Conservation (phyloP, 2,888 invertebrate genomes). For the Eucera pruinosa region DNA sequence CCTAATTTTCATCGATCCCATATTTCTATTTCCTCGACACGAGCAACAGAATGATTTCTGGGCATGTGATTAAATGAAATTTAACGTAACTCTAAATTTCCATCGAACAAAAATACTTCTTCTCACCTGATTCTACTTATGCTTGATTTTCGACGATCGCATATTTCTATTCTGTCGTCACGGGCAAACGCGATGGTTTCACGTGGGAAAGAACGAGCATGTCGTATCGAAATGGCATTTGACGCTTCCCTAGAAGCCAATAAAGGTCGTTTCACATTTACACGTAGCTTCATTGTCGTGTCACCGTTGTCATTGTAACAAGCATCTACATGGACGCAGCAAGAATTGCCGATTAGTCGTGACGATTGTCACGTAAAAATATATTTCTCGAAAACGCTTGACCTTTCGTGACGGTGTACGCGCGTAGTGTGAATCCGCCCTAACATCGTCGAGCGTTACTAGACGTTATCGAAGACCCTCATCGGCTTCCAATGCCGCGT, state of each 20-base stretch:
- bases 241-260: conserved; percentile 33
- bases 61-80: no score
- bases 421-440: conserved; percentile 37
- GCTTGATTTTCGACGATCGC: conserved; percentile 1
- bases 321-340: conserved; percentile 22
- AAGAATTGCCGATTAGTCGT: conserved; percentile 36
- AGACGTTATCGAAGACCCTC: conserved; percentile 55
- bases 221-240: conserved; percentile 42
- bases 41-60: no score
- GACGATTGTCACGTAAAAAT: conserved; percentile 49
- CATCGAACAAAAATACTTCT: no score
- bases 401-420: conserved; percentile 22
- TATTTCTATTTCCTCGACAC: no score
- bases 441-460: conserved; percentile 26
- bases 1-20: no score
- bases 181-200: conserved; percentile 2
- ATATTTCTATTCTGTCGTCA: background rate
- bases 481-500: conserved; percentile 53
- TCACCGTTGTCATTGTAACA: conserved; percentile 37
- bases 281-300: conserved; percentile 18
- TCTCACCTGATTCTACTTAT: no score
- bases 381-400: conserved; percentile 44
- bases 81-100: no score
- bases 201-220: conserved; percentile 25
- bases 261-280: conserved; percentile 42